A percentile compares a stretch with the other conserved stretches of the same genome.
Conservation (phyloP, 2,113 vertebrate species). For the Laticauda colubrina region DNA sequence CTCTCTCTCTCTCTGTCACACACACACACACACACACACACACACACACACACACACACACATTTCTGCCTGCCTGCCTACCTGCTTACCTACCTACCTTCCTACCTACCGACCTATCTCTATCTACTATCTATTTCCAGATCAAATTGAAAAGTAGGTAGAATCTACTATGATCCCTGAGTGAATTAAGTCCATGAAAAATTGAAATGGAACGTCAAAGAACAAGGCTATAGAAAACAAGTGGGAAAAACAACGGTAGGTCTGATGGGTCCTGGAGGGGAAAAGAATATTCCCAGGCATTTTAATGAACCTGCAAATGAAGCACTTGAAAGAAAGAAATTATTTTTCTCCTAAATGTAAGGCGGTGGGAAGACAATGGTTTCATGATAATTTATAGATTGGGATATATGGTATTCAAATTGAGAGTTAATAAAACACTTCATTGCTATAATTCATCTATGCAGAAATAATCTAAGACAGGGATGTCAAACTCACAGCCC, state of each 20-base stretch:
- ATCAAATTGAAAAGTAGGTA: neutral
- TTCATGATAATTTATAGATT: neutral
- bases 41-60: neutral
- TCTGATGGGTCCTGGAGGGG: neutral
- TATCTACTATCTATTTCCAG: neutral
- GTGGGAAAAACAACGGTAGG: neutral
- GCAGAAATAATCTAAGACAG: neutral
- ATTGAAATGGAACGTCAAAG: neutral
- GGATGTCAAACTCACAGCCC: too few relatives aligned
- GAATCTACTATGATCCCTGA: neutral
- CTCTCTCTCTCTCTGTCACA: too few relatives aligned
- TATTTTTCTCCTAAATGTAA: neutral
- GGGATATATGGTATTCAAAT: neutral
- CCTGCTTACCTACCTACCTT: neutral
- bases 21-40: neutral
- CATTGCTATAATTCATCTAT: neutral
- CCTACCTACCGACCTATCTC: neutral
- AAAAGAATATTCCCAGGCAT: neutral
- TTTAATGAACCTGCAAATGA: neutral
- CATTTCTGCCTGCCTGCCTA: neutral
- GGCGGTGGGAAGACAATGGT: neutral
- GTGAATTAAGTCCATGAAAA: neutral
- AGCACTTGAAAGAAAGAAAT: neutral
- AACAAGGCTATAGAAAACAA: neutral
- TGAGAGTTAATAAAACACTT: neutral